Percentiles rank a stretch among this genome's conserved stretches.
phyloP scores from a whole-genome alignment of 2,888 invertebrate genomes.

The Cryptophagus acutangulus region DNA sequence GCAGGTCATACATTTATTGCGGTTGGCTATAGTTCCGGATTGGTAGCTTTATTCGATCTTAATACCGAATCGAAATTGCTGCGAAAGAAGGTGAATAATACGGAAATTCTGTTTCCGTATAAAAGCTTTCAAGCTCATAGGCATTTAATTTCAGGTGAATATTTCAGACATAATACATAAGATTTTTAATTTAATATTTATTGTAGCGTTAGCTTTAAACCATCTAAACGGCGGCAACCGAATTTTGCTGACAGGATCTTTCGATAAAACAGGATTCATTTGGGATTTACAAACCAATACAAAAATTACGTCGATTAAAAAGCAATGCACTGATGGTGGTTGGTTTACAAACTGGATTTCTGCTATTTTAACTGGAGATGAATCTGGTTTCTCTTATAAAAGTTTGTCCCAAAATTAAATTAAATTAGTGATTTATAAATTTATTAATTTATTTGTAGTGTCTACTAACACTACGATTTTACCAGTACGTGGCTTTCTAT shows the following conservation, averaged over 20 bases:
- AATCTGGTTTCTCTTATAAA: conserved; percentile 35
- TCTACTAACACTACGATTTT: conserved; percentile 10
- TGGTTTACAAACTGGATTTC: conserved; percentile 54
- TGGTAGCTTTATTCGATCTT: conserved; percentile 61
- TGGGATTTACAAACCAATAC: conserved; percentile 60
- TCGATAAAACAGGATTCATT: conserved; percentile 62
- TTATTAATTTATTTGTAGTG: too few relatives aligned
- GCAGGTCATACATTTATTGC: conserved; percentile 53
- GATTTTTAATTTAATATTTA: too few relatives aligned
- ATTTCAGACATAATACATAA: too few relatives aligned
- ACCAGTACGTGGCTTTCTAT: conserved; percentile 22
- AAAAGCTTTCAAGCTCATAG: conserved; percentile 57
- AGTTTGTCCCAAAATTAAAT: conserved; percentile 4
- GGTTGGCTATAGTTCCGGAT: conserved; percentile 67
- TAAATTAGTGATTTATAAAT: too few relatives aligned
- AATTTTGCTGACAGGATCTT: conserved; percentile 61
- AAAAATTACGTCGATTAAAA: conserved; percentile 40
- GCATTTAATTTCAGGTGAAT: conserved; percentile 56
- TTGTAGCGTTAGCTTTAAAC: conserved; percentile 45
- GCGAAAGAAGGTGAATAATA: conserved; percentile 41
- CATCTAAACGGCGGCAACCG: conserved; percentile 55
- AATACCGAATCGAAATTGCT: conserved; percentile 50
- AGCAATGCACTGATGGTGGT: conserved; percentile 48
- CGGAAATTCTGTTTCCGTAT: conserved; percentile 54
- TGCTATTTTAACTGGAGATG: conserved; percentile 46